Evolutionary conservation across 2,888 invertebrate genomes (phyloP), one percentile per base, ranked within the genome.

Genomic region (Aleiodes leptofemur): DNA sequence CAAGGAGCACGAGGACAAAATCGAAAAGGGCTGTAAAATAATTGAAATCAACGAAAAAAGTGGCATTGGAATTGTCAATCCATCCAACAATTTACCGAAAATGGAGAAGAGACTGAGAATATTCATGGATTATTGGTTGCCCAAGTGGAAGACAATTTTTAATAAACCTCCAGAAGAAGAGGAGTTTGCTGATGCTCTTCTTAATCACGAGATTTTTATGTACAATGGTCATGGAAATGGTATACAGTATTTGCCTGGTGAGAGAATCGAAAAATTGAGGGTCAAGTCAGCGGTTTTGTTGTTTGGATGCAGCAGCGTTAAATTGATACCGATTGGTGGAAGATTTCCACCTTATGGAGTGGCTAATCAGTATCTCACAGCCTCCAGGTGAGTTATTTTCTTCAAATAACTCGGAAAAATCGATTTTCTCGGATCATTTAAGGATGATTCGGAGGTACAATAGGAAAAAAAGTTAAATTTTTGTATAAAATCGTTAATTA

Each of bases 211-310:
- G 77, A 85, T 95, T 48, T 92, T 94, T 80, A 87, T 95, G 94
- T 96, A 95, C 87, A 93, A 93, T 86, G 96, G 96, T 0, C 96
- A 96, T 90, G 95, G 95, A 1, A 93, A 93, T 85, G 96, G 96
- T 0, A 92, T 92, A 76, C 92, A 93, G 82, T 93, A 93, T 83
- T 91, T 93, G 50, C 89, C 91, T 23, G 91, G 90, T 48, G 91
- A 91, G 84, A 90, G 85, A 72, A 87, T 93, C n/a, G 91, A 92
- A 88, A 91, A 91, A 56, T 89, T 91, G 23, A 85, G 90, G 0
- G 91, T 92, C 3, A 89, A 89, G 31, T 92, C 93, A 0, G 90
- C 91, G 13, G 91, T 92, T 29, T 83, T 95, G 74, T 91, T 96
- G 80, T 93, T 95, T 86, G 96, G 96, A 64, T 96, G 96, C 89